Evolutionary conservation across 2,113 vertebrate genomes (phyloP), one percentile per base, ranked within the genome.

Genomic region (Boleophthalmus pectinirostris): DNA sequence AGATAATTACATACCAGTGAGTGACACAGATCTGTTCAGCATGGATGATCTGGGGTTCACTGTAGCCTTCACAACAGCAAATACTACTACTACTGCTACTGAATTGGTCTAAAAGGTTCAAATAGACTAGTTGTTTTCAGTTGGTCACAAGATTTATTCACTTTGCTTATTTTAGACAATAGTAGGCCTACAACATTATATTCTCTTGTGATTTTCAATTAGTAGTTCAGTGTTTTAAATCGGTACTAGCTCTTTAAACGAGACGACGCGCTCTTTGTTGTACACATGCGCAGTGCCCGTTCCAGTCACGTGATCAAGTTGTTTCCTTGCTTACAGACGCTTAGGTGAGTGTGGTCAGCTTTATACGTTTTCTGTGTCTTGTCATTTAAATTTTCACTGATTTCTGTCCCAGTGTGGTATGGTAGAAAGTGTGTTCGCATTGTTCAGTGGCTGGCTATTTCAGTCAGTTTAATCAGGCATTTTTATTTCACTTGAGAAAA

Each of bases 1-100:
- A 73, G 53, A 43, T 43, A 43, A 79, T 86, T 74, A 82, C 69
- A 60, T 74, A 82, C 82, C 77, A 78, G 47, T 74, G 58, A 78
- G 49, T 71, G 56, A 69, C 72, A 79, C 73, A 81, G 75, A 84
- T 82, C 56, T 20, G 68, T 67, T 71, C 66, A 18, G 61, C 12
- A 18, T 73, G 53, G 68, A 80, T 80, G 77, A 87, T 82, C 74
- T 69, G 63, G 1, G 51, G 21, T 68, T 72, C 56, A 64, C 43
- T 73, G 54, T 64, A 43, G 38, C 9, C 38, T 43, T 8, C 29
- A 20, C 61, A 35, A 43, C 18, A 35, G 16, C 29, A 63, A n/a
- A 18, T 20, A 20, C 18, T 51, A 51, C 49, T 12, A 4, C 23
- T 12, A 57, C 12, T 29, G 51, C 18, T n/a, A 56, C 10, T 21